Evolutionary conservation across 2,888 invertebrate species (phyloP).

Genomic region (Synanthedon formicaeformis): DNA sequence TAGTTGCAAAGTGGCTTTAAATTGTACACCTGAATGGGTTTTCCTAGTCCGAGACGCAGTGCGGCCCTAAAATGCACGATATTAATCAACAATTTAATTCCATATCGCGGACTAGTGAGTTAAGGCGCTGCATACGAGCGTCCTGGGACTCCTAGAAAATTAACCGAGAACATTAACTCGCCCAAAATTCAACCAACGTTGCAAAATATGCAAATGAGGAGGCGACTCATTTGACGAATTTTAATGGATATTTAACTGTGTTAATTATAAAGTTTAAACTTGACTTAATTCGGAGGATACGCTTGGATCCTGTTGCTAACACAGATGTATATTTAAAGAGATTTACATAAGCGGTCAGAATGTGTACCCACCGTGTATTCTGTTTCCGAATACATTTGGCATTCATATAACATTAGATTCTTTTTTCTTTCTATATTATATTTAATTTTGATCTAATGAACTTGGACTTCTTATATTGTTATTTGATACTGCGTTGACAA

Average conservation of each 20-base stretch:
- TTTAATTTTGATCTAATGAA: too few species aligned
- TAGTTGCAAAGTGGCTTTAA: slow-evolving; percentile 50
- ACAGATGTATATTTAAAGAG: slow-evolving; percentile 31
- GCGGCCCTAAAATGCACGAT: slow-evolving; percentile 43
- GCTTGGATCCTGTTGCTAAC: slow-evolving; percentile 12
- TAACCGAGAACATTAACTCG: slow-evolving; percentile 41
- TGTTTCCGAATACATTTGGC: not conserved
- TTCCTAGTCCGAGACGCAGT: slow-evolving; percentile 19
- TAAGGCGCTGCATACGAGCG: slow-evolving; percentile 39
- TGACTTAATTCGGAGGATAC: slow-evolving; percentile 6
- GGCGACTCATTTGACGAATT: slow-evolving; percentile 61
- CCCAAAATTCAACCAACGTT: slow-evolving; percentile 38
- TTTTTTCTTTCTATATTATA: too few species aligned
- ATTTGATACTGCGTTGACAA: too few species aligned
- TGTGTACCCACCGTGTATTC: not conserved
- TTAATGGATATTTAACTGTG: slow-evolving; percentile 63
- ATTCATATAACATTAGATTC: too few species aligned
- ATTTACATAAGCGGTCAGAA: slow-evolving; percentile 16
- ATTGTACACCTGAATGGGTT: slow-evolving; percentile 49
- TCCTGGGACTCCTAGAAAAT: slow-evolving; percentile 52
- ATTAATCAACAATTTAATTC: slow-evolving; percentile 67
- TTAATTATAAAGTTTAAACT: slow-evolving; percentile 48
- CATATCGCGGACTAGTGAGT: slow-evolving; percentile 33
- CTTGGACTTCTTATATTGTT: too few species aligned
- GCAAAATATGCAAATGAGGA: slow-evolving; percentile 62